These are phyloP conservation scores for Linurgus olivaceus DNA, from an alignment of 2,797 vertebrate genomes.

Conservation along the genomic window DNA sequence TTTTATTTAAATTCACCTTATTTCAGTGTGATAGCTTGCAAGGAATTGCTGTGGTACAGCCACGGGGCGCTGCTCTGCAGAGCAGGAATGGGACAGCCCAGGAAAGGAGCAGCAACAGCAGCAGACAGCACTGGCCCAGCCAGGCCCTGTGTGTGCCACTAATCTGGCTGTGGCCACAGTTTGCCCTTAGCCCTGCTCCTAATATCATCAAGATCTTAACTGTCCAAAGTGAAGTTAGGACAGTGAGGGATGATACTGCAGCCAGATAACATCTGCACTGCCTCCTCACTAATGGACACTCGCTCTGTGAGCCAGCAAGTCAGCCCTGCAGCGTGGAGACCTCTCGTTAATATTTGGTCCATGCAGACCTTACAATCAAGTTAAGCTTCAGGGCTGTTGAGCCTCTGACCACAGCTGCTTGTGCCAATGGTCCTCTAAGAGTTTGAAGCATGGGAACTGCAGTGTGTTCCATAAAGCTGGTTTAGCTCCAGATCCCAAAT, in stretches of 20 bases:
- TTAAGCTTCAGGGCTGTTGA: background rate
- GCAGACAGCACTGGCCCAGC: background rate
- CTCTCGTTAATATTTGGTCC: background rate
- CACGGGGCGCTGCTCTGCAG: accelerated
- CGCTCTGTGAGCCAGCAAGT: background rate
- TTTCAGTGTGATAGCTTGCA: background rate
- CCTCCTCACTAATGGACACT: conserved; percentile 38
- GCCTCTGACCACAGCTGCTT: background rate
- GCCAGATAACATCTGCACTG: conserved; percentile 45
- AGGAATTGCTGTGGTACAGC: background rate
- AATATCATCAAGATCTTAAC: conserved; percentile 57
- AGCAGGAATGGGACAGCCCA: background rate
- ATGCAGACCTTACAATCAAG: background rate
- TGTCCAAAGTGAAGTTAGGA: conserved; percentile 22
- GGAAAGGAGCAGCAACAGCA: background rate
- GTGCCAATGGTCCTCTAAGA: background rate
- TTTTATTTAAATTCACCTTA: background rate
- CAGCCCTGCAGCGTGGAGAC: conserved; percentile 7
- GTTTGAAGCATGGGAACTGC: background rate
- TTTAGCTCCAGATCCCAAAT: background rate
- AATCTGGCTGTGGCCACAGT: conserved; percentile 4
- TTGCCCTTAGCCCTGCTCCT: conserved; percentile 35
- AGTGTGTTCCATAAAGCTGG: background rate
- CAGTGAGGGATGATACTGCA: background rate
- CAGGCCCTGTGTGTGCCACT: background rate